Base-by-base conservation (phyloP, 2,797 vertebrate species). In the Poeciliopsis paucimaculata region DNA sequence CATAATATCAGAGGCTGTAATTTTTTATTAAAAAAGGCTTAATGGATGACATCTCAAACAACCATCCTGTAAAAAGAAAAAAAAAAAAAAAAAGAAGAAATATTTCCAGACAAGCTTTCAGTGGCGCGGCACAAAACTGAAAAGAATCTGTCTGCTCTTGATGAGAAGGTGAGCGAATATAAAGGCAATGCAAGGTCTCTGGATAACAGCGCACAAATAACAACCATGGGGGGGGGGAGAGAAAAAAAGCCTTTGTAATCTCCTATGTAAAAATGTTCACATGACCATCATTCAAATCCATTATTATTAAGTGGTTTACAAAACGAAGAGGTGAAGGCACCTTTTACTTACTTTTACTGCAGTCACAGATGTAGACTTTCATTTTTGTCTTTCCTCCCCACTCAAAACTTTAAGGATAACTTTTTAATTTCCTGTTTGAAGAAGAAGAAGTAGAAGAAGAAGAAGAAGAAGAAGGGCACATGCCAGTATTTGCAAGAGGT, bases 101-200 rank as follows among this genome's bases (percentile, higher is more conserved):
- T 16, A 78, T 80, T 82, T 75, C 49, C 77, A 88, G 82, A 86
- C 85, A 77, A 77, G 76, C 62, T 85, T 77, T 81, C 41, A n/a
- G 68, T 49, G 36, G 41, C 18, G n/a, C 43, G 62, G 45, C 77
- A 53, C 73, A 51, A 80, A 72, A 73, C 31, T 75, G 73, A 87
- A 84, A 88, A 39, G 78, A 82, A 80, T 34, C 62, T 45, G 82
- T 88, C 86, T 89, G 88, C 64, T 87, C 84, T 87, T 88, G 84
- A 85, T 77, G 77, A 79, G 76, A 43, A 83, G 79, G 73, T 72
- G 81, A 76, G 78, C 28, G 77, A 73, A 77, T 60, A 77, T 71
- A 79, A 77, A 84, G 57, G 51, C 45, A 4, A 34, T 64, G 72
- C 15, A 78, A 83, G 76, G 79, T 80, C 80, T 78, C 75, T 72